Evolutionary conservation across 1,140 invertebrate genomes (phyloP).

Genomic region (Rhyacophila brunnea): DNA sequence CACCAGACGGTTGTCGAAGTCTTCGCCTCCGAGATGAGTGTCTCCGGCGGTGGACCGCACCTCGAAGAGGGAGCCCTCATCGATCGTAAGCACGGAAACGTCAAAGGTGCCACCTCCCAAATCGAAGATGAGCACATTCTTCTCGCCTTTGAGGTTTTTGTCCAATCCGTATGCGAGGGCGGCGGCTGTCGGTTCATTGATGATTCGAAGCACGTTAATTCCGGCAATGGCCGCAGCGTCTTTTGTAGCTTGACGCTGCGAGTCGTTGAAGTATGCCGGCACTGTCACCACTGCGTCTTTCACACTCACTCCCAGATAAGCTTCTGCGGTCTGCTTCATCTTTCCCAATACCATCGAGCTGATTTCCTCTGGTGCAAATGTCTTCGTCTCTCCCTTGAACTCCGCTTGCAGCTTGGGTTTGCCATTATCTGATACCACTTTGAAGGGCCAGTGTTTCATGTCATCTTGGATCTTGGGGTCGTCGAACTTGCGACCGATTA

Average conservation of each 20-base stretch:
- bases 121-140: conserved; percentile 57
- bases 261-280: conserved; percentile 60
- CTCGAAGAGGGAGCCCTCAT: conserved; percentile 69
- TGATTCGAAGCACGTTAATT: conserved; percentile 67
- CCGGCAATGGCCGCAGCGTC: conserved; percentile 67
- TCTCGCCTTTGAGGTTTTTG: conserved; percentile 70
- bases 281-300: conserved; percentile 60
- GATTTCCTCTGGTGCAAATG: conserved; percentile 73
- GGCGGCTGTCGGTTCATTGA: conserved; percentile 73
- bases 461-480: conserved; percentile 67
- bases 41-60: conserved; percentile 63
- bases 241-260: conserved; percentile 57
- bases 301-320: conserved; percentile 55
- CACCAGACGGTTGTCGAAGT: conserved; percentile 56
- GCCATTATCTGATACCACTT: conserved; percentile 55
- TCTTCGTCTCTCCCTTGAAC: conserved; percentile 70
- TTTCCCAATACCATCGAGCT: conserved; percentile 76
- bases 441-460: conserved; percentile 73
- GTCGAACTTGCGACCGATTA: conserved; percentile 67
- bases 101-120: conserved; percentile 61
- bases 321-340: conserved; percentile 76
- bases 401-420: conserved; percentile 71
- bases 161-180: conserved; percentile 75
- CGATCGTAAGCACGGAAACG: conserved; percentile 72
- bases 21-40: conserved; percentile 48